Base-by-base conservation (phyloP, 1,140 invertebrate genomes). In the Drosophila fuyamai region DNA sequence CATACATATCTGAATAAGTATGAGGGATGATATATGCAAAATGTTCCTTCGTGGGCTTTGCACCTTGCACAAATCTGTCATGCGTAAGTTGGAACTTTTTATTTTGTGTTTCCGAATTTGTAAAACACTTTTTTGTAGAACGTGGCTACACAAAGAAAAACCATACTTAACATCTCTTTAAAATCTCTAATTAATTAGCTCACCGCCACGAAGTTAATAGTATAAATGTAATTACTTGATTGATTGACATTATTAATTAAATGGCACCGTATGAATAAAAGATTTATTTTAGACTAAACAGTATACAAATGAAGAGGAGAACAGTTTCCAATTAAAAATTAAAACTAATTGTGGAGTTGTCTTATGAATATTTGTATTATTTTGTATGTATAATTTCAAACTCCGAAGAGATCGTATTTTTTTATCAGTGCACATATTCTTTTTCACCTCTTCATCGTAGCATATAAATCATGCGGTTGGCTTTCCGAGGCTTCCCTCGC, bases 51-150 rank as follows among this genome's bases (percentile, higher is more conserved):
- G 58, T 59, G 70, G 77, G 80, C 80, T 86, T 85, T 76, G 82
- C 82, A 85, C 81, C 81, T 86, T 86, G 82, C 82, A 79, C 77
- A 77, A 79, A 86, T 83, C 78, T 86, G 79, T 88, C 82, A 88
- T 76, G 82, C 83, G 88, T 82, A 82, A 88, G 79, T 72, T 82
- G 79, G 79, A 86, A 82, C 70, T 88, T 82, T 77, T 82, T 86
- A 82, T 86, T 81, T 86, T 76, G 76, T 76, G 70, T 88, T 88
- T 68, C 67, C 81, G 81, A 74, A 74, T 84, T 84, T 80, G 81
- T 80, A 80, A 81, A 84, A 71, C 77, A 71, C 55, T 58, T 58
- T 70, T 71, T 48, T 56, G 59, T 58, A 78, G 7, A 78, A 79
- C 58, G 60, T 73, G 57, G 59, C 35, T 78, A 18, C 61, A 68